These are phyloP conservation scores for Periplaneta americana DNA, from an alignment of 1,140 invertebrate genomes.

Conservation along the genomic window DNA sequence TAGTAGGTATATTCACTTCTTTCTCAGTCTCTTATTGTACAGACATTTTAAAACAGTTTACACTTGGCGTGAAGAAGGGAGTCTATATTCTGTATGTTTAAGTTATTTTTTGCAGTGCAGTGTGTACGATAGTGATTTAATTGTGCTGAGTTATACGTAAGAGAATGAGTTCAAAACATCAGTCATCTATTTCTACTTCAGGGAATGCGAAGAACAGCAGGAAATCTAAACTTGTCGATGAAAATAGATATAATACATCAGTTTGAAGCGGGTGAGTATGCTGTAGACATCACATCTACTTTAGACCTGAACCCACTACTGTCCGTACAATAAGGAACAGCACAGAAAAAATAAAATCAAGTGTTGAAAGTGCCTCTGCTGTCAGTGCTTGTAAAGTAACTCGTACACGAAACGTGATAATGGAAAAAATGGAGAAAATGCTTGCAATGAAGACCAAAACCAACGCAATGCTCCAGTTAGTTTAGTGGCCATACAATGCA, in stretches of 20 bases:
- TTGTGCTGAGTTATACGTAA: no score
- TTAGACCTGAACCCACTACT: not conserved
- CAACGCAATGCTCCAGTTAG: slow-evolving; percentile 25
- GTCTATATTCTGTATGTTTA: no score
- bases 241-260: not conserved
- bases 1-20: no score
- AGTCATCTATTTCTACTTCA: no score
- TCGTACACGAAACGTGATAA: slow-evolving; percentile 24
- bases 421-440: slow-evolving; percentile 28
- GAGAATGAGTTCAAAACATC: no score
- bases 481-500: not conserved
- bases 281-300: not conserved
- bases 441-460: slow-evolving; percentile 26
- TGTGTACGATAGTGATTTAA: no score
- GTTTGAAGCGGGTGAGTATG: not conserved
- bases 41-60: no score
- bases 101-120: no score
- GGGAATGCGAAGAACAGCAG: no score
- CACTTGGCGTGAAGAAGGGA: no score
- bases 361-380: not conserved
- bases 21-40: no score
- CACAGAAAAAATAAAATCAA: not conserved
- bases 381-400: slow-evolving; percentile 17
- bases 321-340: not conserved
- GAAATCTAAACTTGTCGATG: no score